Evolutionary conservation across 2,113 vertebrate genomes (phyloP).

Genomic region (Callaeas wilsoni): DNA sequence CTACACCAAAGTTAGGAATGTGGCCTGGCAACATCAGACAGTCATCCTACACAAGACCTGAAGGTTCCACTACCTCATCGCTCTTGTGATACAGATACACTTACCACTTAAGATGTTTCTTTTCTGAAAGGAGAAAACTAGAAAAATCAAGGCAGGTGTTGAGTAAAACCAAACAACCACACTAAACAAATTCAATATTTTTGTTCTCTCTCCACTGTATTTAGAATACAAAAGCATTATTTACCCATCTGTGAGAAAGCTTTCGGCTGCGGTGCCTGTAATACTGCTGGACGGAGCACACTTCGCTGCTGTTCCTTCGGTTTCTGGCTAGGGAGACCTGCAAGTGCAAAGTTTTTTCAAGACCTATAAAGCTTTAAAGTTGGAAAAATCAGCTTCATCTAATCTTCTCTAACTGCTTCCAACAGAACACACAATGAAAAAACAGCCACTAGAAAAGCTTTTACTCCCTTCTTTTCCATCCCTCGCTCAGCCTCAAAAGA

Average conservation of each 20-base stretch:
- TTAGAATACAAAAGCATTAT: not conserved
- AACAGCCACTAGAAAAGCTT: not conserved
- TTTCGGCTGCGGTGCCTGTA: conserved; percentile 90
- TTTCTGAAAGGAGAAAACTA: not conserved
- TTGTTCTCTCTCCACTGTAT: not conserved
- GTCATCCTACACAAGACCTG: not conserved
- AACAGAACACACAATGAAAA: not conserved
- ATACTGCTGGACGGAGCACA: conserved; percentile 91
- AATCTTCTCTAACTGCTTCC: not conserved
- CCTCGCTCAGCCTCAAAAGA: not conserved
- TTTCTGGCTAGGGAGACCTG: conserved; percentile 95
- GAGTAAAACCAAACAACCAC: not conserved
- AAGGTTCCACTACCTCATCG: not conserved
- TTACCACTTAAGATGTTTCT: not conserved
- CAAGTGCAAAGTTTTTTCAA: conserved; percentile 7
- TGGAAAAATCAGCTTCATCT: not conserved
- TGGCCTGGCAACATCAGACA: not conserved
- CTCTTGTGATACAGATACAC: not conserved
- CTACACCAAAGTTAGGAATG: not conserved
- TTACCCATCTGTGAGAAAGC: conserved; percentile 85
- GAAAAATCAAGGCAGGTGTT: not conserved
- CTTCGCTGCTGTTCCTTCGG: conserved; percentile 96
- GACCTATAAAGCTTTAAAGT: not conserved
- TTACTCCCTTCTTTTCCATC: not conserved
- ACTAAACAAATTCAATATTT: not conserved